Conservation (phyloP, 2,888 invertebrate species). For the Caenorhabditis macrosperma region DNA sequence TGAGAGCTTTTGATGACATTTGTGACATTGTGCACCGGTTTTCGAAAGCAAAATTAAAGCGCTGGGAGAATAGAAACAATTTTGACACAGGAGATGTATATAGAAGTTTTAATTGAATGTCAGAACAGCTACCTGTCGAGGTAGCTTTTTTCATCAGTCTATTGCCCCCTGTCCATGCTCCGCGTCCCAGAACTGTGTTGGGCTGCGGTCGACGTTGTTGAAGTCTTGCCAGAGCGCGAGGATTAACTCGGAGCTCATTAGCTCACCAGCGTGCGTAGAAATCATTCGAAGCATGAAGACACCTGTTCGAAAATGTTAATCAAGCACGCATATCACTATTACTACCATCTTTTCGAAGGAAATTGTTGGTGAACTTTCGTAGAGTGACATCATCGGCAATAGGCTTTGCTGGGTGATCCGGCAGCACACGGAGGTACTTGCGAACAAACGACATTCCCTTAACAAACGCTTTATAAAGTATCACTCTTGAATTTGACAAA, state of each 20-base stretch:
- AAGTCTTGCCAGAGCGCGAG: slow-evolving; percentile 80
- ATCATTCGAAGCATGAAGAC: slow-evolving; percentile 81
- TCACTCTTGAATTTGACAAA: slow-evolving; percentile 22
- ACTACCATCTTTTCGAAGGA: slow-evolving; percentile 77
- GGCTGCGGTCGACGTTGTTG: slow-evolving; percentile 80
- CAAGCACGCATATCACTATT: no score
- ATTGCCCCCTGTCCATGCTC: slow-evolving; percentile 73
- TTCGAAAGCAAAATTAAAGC: slow-evolving; percentile 11
- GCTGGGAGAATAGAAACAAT: neutral
- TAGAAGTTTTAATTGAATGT: no score
- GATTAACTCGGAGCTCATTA: slow-evolving; percentile 80
- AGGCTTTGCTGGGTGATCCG: slow-evolving; percentile 80
- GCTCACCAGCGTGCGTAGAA: slow-evolving; percentile 80
- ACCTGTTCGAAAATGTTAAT: no score
- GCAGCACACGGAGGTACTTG: slow-evolving; percentile 80
- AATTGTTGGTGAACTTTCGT: slow-evolving; percentile 80
- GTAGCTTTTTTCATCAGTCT: slow-evolving; percentile 53
- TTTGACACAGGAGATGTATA: no score
- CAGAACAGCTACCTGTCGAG: no score
- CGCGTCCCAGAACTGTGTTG: slow-evolving; percentile 80
- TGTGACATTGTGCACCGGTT: slow-evolving; percentile 41
- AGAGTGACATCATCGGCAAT: slow-evolving; percentile 79
- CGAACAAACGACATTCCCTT: slow-evolving; percentile 79
- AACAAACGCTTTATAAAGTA: slow-evolving; percentile 12
- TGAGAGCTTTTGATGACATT: slow-evolving; percentile 15